These are phyloP conservation scores for Psilopsiagon aurifrons DNA, from an alignment of 2,113 vertebrate species.

Conservation along the genomic window DNA sequence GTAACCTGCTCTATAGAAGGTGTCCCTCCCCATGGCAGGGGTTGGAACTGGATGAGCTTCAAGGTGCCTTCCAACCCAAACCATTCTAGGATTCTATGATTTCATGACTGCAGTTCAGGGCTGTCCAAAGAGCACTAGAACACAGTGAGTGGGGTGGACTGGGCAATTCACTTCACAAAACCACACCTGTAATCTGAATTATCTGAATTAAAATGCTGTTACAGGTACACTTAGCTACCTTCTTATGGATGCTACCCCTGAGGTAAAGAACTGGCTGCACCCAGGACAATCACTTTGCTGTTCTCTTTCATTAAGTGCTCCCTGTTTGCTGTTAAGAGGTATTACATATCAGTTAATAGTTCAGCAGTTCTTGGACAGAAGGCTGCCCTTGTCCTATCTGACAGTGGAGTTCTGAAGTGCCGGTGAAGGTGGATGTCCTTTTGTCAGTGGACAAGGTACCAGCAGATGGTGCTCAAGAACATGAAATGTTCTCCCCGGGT, in stretches of 20 bases:
- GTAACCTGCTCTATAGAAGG: background rate
- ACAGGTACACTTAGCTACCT: background rate
- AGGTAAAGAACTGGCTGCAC: background rate
- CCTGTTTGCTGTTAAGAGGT: background rate
- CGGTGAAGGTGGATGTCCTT: background rate
- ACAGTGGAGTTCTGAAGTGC: background rate
- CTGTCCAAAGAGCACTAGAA: background rate
- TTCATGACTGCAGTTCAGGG: background rate
- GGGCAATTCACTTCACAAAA: background rate
- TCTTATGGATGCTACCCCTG: background rate
- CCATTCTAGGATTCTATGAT: background rate
- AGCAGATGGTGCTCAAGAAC: constrained; percentile 53
- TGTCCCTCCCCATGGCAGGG: background rate
- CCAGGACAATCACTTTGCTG: background rate
- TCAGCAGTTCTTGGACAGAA: background rate
- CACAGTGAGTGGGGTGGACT: background rate
- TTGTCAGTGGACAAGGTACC: background rate
- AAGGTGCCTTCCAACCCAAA: background rate
- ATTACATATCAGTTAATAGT: accelerated
- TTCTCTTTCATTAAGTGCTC: background rate
- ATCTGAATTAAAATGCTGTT: background rate
- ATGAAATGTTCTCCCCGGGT: background rate
- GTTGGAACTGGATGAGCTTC: background rate
- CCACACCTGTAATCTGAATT: background rate
- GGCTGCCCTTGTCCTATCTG: background rate